Conservation (phyloP, 2,113 vertebrate species). For the Ageneiosus marmoratus region DNA sequence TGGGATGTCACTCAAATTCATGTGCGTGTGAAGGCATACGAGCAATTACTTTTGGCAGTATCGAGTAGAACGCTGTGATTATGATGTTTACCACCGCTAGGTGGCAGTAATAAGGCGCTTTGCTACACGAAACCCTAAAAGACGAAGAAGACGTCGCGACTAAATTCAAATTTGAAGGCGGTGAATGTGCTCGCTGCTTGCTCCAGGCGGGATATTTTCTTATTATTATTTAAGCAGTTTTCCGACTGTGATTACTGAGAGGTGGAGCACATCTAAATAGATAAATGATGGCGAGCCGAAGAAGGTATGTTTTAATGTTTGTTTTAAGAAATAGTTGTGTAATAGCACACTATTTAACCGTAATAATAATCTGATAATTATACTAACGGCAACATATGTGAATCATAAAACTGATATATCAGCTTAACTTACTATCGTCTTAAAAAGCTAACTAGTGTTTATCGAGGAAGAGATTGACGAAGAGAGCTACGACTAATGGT, state of each 20-base stretch:
- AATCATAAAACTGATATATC: background rate
- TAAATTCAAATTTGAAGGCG: constrained; percentile 51
- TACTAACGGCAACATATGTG: background rate
- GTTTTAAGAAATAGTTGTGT: too few relatives aligned
- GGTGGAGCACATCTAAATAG: background rate
- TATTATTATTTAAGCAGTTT: background rate
- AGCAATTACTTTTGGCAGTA: too few relatives aligned
- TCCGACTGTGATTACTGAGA: too few relatives aligned
- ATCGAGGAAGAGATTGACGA: too few relatives aligned
- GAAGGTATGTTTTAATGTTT: constrained; percentile 42
- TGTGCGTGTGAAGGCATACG: too few relatives aligned
- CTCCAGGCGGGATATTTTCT: background rate
- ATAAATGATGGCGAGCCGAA: constrained; percentile 49
- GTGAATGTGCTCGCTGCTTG: background rate
- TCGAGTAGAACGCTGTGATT: too few relatives aligned
- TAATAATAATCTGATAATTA: background rate
- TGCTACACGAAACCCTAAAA: background rate
- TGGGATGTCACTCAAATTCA: too few relatives aligned
- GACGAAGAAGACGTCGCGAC: background rate
- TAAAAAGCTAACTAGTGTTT: background rate
- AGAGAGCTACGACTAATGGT: too few relatives aligned
- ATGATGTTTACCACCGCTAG: background rate
- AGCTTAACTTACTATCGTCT: background rate
- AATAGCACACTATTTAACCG: background rate
- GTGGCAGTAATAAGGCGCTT: background rate